phyloP scores from a whole-genome alignment of 2,797 vertebrate species.

The Thripadectes ignobilis region DNA sequence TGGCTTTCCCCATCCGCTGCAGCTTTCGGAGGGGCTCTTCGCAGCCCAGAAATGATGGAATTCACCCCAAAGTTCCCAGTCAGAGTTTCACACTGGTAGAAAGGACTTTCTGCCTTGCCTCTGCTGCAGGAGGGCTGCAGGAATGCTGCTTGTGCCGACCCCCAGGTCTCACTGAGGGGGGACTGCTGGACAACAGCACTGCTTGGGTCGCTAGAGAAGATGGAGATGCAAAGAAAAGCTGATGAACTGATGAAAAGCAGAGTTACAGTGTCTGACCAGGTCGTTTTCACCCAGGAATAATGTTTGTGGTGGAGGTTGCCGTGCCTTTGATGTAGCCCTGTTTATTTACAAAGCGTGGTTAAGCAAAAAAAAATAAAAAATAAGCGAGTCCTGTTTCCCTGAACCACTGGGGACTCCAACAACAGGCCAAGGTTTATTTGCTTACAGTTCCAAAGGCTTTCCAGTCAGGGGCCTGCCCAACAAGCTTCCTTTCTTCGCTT shows the following conservation, averaged over 20 bases:
- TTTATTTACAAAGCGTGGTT: constrained; percentile 27
- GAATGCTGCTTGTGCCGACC: neutral
- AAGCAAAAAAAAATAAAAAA: neutral
- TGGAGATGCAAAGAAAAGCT: neutral
- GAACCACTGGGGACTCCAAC: constrained; percentile 12
- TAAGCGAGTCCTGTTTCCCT: constrained; percentile 25
- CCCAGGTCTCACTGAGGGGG: neutral
- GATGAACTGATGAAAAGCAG: neutral
- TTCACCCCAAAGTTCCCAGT: neutral
- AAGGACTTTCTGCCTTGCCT: neutral
- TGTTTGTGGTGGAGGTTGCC: neutral
- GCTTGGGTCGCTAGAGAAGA: neutral
- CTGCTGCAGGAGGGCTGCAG: neutral
- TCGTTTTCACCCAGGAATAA: neutral
- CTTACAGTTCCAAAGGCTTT: constrained; percentile 8
- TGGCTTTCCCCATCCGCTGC: neutral
- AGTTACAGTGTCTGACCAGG: neutral
- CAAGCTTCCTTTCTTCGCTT: constrained; percentile 12
- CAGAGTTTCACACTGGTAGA: neutral
- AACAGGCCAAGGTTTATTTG: constrained; percentile 40
- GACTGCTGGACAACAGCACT: neutral
- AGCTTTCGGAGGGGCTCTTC: neutral
- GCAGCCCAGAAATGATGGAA: neutral
- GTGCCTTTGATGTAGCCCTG: constrained; percentile 24
- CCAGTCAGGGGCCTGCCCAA: constrained; percentile 8